Percentiles rank a stretch among this genome's conserved stretches.
Conservation (phyloP, 2,113 vertebrate species). For the Entomyzon cyanotis region DNA sequence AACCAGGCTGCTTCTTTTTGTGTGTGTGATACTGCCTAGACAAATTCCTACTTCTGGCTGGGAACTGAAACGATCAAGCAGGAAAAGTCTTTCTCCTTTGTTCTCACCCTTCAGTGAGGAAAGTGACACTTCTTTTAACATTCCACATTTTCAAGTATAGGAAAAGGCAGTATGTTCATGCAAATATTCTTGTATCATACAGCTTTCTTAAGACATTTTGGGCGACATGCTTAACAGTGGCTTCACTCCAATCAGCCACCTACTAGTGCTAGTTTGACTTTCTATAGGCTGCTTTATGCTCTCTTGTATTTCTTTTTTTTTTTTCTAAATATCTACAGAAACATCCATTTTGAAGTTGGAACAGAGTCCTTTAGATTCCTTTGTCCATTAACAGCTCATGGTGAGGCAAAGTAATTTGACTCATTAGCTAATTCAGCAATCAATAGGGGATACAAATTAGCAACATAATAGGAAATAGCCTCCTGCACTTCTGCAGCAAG, state of each 20-base stretch:
- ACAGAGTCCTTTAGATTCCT: not conserved
- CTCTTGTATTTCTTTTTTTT: not conserved
- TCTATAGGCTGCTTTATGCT: not conserved
- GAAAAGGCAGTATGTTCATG: not conserved
- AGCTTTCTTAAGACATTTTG: constrained; percentile 18
- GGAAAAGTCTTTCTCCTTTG: not conserved
- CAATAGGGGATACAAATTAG: not conserved
- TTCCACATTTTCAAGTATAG: not conserved
- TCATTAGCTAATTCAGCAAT: not conserved
- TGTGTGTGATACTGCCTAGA: not conserved
- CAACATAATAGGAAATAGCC: not conserved
- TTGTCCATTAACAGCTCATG: not conserved
- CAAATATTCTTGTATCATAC: not conserved
- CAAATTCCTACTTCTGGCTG: not conserved
- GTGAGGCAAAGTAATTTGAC: not conserved
- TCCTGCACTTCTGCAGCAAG: not conserved
- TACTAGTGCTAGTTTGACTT: constrained; percentile 20
- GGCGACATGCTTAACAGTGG: not conserved
- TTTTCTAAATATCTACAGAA: not conserved
- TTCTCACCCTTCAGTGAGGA: not conserved
- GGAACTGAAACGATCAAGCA: not conserved
- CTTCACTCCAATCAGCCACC: constrained; percentile 40
- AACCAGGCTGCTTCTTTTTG: not conserved
- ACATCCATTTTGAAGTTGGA: constrained; percentile 3
- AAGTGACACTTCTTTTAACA: not conserved